Conservation (phyloP, 2,113 vertebrate species). For the Scomber japonicus region DNA sequence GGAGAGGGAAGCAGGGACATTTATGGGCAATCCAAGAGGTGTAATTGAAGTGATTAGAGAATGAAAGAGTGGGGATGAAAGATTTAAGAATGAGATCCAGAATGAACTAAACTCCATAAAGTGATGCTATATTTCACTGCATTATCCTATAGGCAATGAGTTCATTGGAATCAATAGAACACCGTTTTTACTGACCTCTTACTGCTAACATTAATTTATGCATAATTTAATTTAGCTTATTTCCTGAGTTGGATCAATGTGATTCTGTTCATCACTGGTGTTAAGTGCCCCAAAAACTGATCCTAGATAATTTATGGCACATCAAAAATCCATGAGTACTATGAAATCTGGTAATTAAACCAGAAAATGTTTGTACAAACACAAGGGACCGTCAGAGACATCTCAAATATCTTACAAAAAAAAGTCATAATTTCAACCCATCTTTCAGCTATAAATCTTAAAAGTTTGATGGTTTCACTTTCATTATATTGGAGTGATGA, state of each 20-base stretch:
- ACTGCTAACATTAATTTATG: constrained; percentile 10
- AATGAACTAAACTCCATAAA: constrained; percentile 50
- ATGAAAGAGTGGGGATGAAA: constrained; percentile 5
- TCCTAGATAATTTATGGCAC: constrained; percentile 7
- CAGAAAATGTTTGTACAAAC: background rate
- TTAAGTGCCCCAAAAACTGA: constrained; percentile 4
- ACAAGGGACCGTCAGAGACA: background rate
- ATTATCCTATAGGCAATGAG: constrained; percentile 25
- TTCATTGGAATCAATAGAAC: constrained; percentile 31
- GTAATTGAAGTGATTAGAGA: constrained; percentile 30
- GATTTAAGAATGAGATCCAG: constrained; percentile 43
- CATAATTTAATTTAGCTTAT: constrained; percentile 22
- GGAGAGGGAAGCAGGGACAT: constrained; percentile 7
- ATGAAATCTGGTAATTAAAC: too few relatives aligned
- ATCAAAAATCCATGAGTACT: background rate
- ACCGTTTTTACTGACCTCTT: constrained; percentile 12
- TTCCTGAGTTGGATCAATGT: constrained; percentile 6
- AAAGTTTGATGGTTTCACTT: constrained; percentile 25
- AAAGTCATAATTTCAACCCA: background rate
- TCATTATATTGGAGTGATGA: constrained; percentile 30
- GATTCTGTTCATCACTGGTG: constrained; percentile 6
- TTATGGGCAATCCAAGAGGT: constrained; percentile 19
- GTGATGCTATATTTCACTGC: constrained; percentile 26
- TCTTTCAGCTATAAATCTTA: constrained; percentile 10
- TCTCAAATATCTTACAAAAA: background rate